Conservation (phyloP, 2,888 invertebrate species). For the Rhogogaster chlorosoma region DNA sequence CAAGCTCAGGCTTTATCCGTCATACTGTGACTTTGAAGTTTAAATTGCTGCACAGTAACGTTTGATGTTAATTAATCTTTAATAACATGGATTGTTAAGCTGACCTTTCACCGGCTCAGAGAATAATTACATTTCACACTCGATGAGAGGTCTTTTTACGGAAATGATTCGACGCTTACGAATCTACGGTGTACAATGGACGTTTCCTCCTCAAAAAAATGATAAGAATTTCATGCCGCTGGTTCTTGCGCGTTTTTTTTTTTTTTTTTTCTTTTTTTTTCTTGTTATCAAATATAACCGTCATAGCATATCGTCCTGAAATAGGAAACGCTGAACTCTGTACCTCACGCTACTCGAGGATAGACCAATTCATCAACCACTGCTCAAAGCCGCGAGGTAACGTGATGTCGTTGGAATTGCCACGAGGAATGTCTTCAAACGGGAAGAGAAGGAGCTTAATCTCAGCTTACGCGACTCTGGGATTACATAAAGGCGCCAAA, state of each 20-base stretch:
- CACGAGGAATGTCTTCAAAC: slow-evolving; percentile 32
- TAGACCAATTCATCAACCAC: neutral
- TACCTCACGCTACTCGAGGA: neutral
- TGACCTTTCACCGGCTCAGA: neutral
- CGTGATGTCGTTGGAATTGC: slow-evolving; percentile 25
- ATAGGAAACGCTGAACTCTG: neutral
- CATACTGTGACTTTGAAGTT: slow-evolving; percentile 11
- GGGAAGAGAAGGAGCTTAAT: slow-evolving; percentile 17
- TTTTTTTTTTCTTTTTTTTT: neutral
- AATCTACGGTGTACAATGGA: neutral
- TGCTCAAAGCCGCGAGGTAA: slow-evolving; percentile 31
- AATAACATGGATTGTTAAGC: neutral
- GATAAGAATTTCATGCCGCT: neutral
- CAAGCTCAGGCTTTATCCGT: slow-evolving; percentile 8
- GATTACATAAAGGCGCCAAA: slow-evolving; percentile 19
- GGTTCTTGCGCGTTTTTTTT: neutral
- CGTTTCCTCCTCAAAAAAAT: neutral
- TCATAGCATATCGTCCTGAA: neutral
- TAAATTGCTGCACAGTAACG: neutral
- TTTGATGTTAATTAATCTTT: neutral
- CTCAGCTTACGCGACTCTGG: slow-evolving; percentile 36
- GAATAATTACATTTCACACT: neutral
- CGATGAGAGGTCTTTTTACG: neutral
- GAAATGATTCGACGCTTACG: too few relatives aligned
- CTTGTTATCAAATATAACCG: neutral